Percentiles rank a stretch among this genome's conserved stretches.
Conservation (phyloP, 2,888 invertebrate species). For the Caenorhabditis parvicauda region DNA sequence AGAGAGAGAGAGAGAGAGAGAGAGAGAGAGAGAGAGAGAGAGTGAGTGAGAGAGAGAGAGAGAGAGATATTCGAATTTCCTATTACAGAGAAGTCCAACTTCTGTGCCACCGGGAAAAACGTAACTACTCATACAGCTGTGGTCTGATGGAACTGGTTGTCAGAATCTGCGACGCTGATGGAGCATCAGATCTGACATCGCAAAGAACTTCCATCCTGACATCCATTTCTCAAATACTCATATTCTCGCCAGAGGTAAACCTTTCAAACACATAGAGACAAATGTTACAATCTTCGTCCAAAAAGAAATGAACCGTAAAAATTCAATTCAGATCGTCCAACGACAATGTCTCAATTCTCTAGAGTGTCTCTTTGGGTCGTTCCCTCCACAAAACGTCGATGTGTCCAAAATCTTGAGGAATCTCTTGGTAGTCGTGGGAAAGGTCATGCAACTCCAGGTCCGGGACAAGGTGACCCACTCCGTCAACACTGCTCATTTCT, state of each 20-base stretch:
- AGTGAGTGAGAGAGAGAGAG: background rate
- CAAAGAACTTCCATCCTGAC: conserved; percentile 41
- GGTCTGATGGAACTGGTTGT: conserved; percentile 56
- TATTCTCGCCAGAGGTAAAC: conserved; percentile 54
- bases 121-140: conserved; percentile 60
- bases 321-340: conserved; percentile 42
- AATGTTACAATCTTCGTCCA: background rate
- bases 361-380: conserved; percentile 49
- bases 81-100: conserved; percentile 50
- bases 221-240: conserved; percentile 52
- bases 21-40: background rate
- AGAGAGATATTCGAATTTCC: too few relatives aligned
- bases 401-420: conserved; percentile 49
- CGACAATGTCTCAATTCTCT: conserved; percentile 56
- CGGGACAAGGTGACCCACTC: conserved; percentile 51
- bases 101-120: conserved; percentile 49
- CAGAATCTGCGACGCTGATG: conserved; percentile 67
- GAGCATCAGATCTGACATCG: conserved; percentile 72
- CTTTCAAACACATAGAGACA: background rate
- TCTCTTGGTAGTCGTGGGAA: conserved; percentile 51
- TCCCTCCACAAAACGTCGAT: conserved; percentile 44
- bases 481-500: conserved; percentile 41
- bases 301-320: conserved; percentile 1
- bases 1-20: conserved; percentile 8
- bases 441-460: conserved; percentile 58